Evolutionary conservation across 1,140 invertebrate genomes (phyloP), one percentile per base, ranked within the genome.

Genomic region (Drosophila novamexicana): DNA sequence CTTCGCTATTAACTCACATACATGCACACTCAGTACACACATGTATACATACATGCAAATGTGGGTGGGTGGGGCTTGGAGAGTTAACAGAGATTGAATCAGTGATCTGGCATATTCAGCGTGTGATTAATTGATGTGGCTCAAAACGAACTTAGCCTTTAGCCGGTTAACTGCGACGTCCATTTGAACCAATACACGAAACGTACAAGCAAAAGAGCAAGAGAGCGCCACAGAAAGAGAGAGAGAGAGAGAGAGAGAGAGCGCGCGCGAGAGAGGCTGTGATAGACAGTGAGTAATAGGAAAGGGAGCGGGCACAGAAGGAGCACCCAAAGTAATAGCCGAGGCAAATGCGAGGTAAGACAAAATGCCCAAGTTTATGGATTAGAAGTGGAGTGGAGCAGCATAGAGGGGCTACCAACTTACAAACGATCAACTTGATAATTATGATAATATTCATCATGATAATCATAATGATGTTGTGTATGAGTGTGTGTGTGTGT

Each of bases 351-450:
- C 40, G 40, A 42, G 40, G 40, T 42, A 42, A 42, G 40, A 42
- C 29, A n/a, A 14, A 52, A 7, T 52, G 29, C 6, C 57, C 71
- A 50, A 62, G 77, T 75, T 75, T 80, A 80, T 80, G 77, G 77
- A 81, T 77, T 68, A 68, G 63, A 42, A 32, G 10, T 52, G 49
- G 16, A 7, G 37, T 44, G 16, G 22, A 22, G 37, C 7, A 6
- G 22, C 45, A 49, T 2, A 32, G 22, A 29, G 22, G 22, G 12
- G 29, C 12, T 56, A 40, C 57, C 69, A 59, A 52, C 65, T 68
- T 57, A 42, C 52, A 34, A 71, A 29, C 54, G 53, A 54, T 18
- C 53, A 53, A 22, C 50, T 32, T 12, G 37, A 54, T 66, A 22
- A 56, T 56, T 40, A 45, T 42, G 50, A 39, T 57, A 40, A 40